These are phyloP conservation scores for Pseudorectes ferrugineus DNA, from an alignment of 2,113 vertebrate genomes.

Conservation along the genomic window DNA sequence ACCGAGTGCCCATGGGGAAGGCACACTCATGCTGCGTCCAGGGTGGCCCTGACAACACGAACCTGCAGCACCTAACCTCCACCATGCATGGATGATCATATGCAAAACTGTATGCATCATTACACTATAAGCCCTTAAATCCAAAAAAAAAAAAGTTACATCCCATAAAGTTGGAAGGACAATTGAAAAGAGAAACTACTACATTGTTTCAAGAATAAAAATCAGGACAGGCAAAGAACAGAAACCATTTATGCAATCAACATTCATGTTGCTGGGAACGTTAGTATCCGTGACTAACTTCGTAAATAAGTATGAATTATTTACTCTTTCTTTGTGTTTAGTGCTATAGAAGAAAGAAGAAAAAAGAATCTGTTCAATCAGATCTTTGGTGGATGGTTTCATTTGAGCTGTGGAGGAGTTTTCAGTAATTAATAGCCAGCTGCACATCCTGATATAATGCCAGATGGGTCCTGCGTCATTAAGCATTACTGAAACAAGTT, in stretches of 20 bases:
- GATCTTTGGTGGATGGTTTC: constrained; percentile 14
- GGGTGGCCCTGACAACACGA: accelerated
- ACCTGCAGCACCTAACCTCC: background rate
- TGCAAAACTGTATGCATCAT: background rate
- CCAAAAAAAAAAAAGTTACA: background rate
- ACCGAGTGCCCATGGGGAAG: too few species aligned
- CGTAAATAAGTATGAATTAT: constrained; percentile 8
- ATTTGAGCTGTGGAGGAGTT: constrained; percentile 37
- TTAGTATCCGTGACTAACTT: background rate
- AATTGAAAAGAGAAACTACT: background rate
- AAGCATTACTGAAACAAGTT: constrained; percentile 57
- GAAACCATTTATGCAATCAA: constrained; percentile 5
- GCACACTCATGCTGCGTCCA: accelerated
- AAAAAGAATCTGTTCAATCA: constrained; percentile 61
- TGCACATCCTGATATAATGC: constrained; percentile 60
- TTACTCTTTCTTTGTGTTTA: background rate
- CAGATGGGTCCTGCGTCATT: constrained; percentile 44
- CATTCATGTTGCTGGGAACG: background rate
- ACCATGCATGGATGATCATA: background rate
- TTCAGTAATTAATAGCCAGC: constrained; percentile 73
- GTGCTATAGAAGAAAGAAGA: background rate
- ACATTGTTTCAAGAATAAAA: constrained; percentile 10
- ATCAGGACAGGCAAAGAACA: background rate
- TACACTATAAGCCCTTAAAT: background rate
- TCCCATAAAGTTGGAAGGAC: background rate